A percentile compares a stretch with the other conserved stretches of the same genome.
These are phyloP conservation scores for Stegana nigrithorax DNA, from an alignment of 2,888 invertebrate genomes.

Conservation along the genomic window DNA sequence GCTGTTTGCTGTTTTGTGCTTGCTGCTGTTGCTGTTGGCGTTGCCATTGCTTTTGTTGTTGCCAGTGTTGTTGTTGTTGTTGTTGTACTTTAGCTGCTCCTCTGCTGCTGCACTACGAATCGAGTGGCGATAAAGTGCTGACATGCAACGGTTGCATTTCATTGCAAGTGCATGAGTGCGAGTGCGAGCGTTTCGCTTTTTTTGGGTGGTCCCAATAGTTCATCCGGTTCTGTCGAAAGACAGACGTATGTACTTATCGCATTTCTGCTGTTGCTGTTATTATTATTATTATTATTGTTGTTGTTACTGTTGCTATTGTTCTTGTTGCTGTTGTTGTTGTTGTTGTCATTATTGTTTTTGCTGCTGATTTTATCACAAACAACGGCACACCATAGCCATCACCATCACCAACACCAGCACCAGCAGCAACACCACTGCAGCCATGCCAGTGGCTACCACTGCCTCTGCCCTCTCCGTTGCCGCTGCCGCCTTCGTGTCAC, in stretches of 20 bases:
- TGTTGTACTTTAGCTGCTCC: constrained; percentile 5
- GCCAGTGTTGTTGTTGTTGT: constrained; percentile 2
- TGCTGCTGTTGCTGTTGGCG: not conserved
- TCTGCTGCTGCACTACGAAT: not conserved
- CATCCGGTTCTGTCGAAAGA: not conserved
- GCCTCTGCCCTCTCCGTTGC: too few species aligned
- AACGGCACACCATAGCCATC: too few species aligned
- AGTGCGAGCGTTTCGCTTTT: not conserved
- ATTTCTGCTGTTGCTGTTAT: too few species aligned
- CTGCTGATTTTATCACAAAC: too few species aligned
- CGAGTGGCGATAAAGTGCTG: constrained; percentile 22
- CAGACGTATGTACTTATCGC: not conserved
- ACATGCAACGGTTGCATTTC: constrained; percentile 26
- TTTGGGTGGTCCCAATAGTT: constrained; percentile 11
- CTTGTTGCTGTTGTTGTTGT: not conserved
- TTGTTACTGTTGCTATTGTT: not conserved
- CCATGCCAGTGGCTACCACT: too few species aligned
- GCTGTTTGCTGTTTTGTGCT: constrained; percentile 22
- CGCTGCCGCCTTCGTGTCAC: not conserved
- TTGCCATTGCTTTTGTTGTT: constrained; percentile 1
- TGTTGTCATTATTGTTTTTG: too few species aligned
- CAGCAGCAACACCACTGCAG: not conserved
- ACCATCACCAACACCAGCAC: not conserved
- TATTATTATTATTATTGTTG: not conserved
- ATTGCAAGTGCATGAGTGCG: too few species aligned